These are phyloP conservation scores for Gyrodactylus bullatarudis DNA, from an alignment of 1,140 invertebrate genomes.

Conservation along the genomic window DNA sequence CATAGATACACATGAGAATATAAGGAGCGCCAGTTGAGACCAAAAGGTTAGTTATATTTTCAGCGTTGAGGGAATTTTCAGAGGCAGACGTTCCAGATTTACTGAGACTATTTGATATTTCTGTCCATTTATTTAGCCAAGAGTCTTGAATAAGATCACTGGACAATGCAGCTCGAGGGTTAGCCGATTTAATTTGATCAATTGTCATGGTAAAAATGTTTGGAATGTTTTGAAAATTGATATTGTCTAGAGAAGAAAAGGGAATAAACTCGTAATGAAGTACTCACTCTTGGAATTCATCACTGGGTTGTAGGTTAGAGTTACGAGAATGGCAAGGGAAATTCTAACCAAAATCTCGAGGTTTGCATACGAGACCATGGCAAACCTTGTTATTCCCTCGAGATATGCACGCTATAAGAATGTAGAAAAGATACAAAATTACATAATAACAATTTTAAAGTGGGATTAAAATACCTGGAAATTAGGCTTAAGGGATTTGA, in stretches of 20 bases:
- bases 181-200: neutral
- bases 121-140: neutral
- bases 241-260: neutral
- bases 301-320: neutral
- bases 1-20: neutral
- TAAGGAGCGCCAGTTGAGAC: neutral
- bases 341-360: neutral
- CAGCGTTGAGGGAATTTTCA: neutral
- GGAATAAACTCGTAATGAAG: neutral
- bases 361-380: neutral
- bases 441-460: too few species aligned
- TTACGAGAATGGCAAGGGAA: neutral
- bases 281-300: neutral
- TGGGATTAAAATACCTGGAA: neutral
- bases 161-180: neutral
- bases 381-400: neutral
- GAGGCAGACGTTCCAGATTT: neutral
- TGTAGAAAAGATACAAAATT: neutral
- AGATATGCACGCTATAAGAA: neutral
- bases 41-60: neutral
- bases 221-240: neutral
- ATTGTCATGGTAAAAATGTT: neutral
- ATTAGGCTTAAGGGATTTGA: neutral
- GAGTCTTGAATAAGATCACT: neutral
- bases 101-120: neutral